Evolutionary conservation across 2,113 vertebrate species (phyloP).

Genomic region (Acanthochromis polyacanthus): DNA sequence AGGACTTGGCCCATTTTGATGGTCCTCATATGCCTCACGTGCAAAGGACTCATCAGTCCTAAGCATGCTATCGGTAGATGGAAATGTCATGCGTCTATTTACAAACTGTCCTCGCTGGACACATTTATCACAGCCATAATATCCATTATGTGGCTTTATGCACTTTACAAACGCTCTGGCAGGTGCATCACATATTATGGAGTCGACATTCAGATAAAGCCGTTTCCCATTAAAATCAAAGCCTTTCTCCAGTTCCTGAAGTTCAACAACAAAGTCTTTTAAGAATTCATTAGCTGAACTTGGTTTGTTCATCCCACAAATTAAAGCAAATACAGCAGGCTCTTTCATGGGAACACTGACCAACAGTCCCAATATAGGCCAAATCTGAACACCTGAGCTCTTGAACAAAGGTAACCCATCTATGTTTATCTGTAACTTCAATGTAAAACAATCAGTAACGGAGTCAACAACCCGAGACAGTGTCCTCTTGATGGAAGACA

Average conservation of each 20-base stretch:
- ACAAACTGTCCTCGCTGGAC: background rate
- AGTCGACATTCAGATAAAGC: background rate
- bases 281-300: background rate
- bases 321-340: background rate
- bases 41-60: background rate
- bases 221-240: too few relatives aligned
- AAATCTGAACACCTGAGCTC: background rate
- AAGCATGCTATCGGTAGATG: background rate
- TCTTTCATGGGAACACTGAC: too few relatives aligned
- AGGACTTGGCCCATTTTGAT: too few relatives aligned
- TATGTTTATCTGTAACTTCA: slow-evolving; percentile 1
- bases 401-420: background rate
- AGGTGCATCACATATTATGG: background rate
- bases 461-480: background rate
- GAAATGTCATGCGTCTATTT: background rate
- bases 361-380: too few relatives aligned
- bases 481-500: background rate
- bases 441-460: background rate
- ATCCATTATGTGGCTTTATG: background rate
- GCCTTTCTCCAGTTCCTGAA: background rate
- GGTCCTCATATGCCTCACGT: too few relatives aligned
- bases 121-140: too few relatives aligned
- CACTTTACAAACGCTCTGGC: background rate
- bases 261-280: background rate
- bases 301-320: slow-evolving; percentile 1